These are phyloP conservation scores for Crocuta crocuta DNA, from an alignment of 2,113 vertebrate genomes.

Conservation along the genomic window DNA sequence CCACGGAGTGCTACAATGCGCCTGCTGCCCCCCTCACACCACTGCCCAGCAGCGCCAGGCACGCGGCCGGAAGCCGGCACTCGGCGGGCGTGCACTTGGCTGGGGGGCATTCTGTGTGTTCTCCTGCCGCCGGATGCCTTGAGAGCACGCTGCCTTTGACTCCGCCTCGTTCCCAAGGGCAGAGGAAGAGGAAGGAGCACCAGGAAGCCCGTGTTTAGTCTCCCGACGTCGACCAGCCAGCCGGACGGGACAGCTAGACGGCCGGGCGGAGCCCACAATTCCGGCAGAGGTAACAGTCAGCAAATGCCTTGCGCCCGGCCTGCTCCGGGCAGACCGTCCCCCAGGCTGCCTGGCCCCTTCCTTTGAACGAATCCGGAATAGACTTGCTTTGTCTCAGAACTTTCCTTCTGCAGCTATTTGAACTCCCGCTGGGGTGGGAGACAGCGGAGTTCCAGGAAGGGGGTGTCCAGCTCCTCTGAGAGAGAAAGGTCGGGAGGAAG, in stretches of 20 bases:
- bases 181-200: neutral
- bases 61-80: neutral
- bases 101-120: neutral
- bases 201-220: slow-evolving; percentile 23
- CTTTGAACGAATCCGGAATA: rapidly evolving
- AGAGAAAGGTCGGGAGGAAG: neutral
- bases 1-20: rapidly evolving
- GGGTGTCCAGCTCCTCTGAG: rapidly evolving
- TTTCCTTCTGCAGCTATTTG: neutral
- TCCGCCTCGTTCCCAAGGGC: neutral
- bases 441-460: neutral
- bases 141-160: neutral
- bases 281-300: rapidly evolving
- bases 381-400: neutral
- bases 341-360: neutral
- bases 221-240: neutral
- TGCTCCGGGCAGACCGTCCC: neutral
- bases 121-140: neutral
- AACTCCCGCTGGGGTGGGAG: neutral
- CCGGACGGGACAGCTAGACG: neutral
- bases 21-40: neutral
- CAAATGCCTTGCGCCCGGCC: rapidly evolving
- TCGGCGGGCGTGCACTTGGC: neutral
- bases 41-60: neutral
- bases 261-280: neutral